Conservation (phyloP, 2,113 vertebrate genomes). For the Stomatorhinus ivindoensis region DNA sequence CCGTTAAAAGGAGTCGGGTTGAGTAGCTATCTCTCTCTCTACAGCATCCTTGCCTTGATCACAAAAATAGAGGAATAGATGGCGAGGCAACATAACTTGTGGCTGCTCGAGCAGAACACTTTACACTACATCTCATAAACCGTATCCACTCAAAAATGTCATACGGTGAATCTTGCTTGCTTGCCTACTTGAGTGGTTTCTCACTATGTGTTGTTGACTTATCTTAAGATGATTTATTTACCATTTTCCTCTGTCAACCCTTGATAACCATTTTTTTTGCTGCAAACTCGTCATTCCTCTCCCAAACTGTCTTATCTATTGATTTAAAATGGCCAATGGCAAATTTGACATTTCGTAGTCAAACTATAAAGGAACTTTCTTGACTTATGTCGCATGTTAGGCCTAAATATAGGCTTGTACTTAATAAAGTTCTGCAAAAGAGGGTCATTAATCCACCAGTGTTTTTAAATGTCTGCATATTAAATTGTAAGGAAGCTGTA, state of each 20-base stretch:
- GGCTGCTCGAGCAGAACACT: not conserved
- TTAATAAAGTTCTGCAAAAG: constrained; percentile 1
- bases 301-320: not conserved
- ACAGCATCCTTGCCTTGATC: not conserved
- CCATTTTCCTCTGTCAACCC: not conserved
- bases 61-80: not conserved
- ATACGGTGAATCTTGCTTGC: not conserved
- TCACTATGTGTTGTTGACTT: not conserved
- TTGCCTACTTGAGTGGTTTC: not conserved
- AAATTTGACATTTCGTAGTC: not conserved
- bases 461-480: not conserved
- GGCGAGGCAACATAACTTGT: not conserved
- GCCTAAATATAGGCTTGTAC: not conserved
- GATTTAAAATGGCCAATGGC: not conserved
- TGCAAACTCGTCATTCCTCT: not conserved
- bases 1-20: not conserved
- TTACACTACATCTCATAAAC: not conserved
- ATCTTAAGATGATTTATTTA: not conserved
- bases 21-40: not conserved
- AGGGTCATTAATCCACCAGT: not conserved
- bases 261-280: not conserved
- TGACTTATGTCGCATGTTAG: not conserved
- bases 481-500: not conserved
- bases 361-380: not conserved
- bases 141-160: not conserved